phyloP scores from a whole-genome alignment of 2,888 invertebrate genomes.

The Epistrophe eligans region DNA sequence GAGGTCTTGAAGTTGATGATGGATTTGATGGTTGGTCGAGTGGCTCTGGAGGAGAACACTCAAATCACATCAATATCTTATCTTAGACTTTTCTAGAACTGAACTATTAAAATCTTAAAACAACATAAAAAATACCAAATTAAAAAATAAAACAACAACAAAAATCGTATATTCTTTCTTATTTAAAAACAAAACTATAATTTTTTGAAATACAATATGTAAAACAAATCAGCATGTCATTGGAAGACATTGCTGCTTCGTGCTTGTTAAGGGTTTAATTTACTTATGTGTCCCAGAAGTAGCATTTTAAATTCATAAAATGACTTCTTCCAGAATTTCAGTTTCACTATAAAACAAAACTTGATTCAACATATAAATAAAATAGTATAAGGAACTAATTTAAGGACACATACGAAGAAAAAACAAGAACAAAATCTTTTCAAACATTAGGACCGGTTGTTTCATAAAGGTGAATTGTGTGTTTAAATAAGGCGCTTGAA shows the following conservation, averaged over 20 bases:
- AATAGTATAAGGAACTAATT: slow-evolving; percentile 34
- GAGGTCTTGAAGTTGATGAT: too few species aligned
- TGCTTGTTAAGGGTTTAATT: slow-evolving; percentile 51
- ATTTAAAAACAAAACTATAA: background rate
- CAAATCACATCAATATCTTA: too few species aligned
- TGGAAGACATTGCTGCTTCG: slow-evolving; percentile 3
- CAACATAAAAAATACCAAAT: background rate
- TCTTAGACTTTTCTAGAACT: too few species aligned
- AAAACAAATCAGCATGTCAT: background rate
- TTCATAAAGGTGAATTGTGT: background rate
- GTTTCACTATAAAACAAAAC: slow-evolving; percentile 15
- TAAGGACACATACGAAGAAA: slow-evolving; percentile 22
- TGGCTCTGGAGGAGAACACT: too few species aligned
- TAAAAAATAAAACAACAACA: background rate
- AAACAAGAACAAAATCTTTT: background rate
- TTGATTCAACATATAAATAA: slow-evolving; percentile 30
- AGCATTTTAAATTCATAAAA: slow-evolving; percentile 53
- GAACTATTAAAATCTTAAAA: background rate
- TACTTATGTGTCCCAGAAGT: slow-evolving; percentile 27
- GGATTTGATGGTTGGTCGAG: too few species aligned
- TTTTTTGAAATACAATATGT: background rate
- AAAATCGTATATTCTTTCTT: background rate
- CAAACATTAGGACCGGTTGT: background rate
- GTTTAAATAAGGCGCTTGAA: background rate
- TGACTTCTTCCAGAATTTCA: slow-evolving; percentile 1